Evolutionary conservation across 2,113 vertebrate genomes (phyloP).

Genomic region (Corydoras sp.): DNA sequence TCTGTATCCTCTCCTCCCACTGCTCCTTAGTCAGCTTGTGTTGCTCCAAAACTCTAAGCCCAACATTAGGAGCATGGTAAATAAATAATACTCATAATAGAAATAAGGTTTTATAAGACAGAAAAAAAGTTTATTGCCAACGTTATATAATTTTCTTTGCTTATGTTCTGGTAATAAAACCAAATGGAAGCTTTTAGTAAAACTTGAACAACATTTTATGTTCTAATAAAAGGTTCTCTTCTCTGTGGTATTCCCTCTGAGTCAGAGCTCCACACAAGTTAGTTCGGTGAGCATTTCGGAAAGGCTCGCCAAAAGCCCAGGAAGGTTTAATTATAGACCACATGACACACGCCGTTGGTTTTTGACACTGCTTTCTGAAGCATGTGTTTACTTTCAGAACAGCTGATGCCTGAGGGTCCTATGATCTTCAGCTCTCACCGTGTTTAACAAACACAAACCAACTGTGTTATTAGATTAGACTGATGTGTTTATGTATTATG

Average conservation of each 20-base stretch:
- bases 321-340: constrained; percentile 31
- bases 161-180: background rate
- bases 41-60: constrained; percentile 86
- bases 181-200: no score
- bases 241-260: background rate
- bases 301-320: background rate
- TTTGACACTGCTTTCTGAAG: constrained; percentile 17
- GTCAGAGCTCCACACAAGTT: constrained; percentile 17
- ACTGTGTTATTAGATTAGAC: no score
- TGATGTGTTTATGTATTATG: no score
- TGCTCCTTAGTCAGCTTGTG: constrained; percentile 98
- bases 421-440: background rate
- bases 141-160: background rate
- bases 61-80: constrained; percentile 21
- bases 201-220: background rate
- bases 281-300: constrained; percentile 4
- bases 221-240: background rate
- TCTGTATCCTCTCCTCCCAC: constrained; percentile 98
- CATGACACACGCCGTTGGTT: constrained; percentile 11
- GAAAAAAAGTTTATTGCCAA: background rate
- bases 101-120: background rate
- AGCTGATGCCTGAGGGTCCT: background rate
- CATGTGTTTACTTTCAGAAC: background rate
- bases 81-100: background rate
- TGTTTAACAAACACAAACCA: no score